Percentiles rank a stretch among this genome's conserved stretches.
Conservation (phyloP, 1,140 invertebrate genomes). For the Procambarus clarkii region DNA sequence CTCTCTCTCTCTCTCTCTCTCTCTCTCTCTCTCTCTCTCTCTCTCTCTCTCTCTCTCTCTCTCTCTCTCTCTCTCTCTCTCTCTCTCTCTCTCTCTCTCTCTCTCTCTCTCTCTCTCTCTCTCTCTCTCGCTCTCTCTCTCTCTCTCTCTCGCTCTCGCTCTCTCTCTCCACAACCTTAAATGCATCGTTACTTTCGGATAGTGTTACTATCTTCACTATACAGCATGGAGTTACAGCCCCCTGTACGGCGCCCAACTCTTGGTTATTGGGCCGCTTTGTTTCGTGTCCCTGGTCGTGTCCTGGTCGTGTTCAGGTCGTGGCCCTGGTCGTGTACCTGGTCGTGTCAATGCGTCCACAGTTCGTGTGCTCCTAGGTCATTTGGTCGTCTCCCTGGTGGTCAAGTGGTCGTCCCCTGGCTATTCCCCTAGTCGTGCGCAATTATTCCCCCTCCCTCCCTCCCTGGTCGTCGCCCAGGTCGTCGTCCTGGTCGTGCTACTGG, state of each 20-base stretch:
- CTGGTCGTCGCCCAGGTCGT: not conserved
- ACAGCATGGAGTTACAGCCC: no score
- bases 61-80: no score
- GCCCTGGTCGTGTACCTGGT: no score
- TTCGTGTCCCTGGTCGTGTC: not conserved
- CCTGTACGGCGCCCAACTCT: not conserved
- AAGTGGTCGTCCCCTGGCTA: not conserved
- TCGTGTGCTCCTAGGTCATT: not conserved
- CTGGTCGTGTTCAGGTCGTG: no score
- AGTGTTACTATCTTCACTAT: no score
- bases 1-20: no score
- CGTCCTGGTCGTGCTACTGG: not conserved
- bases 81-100: not conserved
- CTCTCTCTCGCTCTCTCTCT: conserved; percentile 1
- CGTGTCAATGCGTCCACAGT: no score
- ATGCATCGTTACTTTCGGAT: not conserved
- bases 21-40: no score
- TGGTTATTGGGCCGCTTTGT: not conserved
- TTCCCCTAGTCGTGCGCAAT: not conserved
- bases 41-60: no score
- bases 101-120: conserved; percentile 6
- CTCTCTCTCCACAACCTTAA: not conserved
- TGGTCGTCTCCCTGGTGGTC: not conserved
- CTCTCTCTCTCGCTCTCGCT: not conserved
- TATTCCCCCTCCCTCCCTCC: no score